A percentile compares a stretch with the other conserved stretches of the same genome.
Conservation (phyloP, 1,140 invertebrate species). For the Aphelenchoides besseyi region DNA sequence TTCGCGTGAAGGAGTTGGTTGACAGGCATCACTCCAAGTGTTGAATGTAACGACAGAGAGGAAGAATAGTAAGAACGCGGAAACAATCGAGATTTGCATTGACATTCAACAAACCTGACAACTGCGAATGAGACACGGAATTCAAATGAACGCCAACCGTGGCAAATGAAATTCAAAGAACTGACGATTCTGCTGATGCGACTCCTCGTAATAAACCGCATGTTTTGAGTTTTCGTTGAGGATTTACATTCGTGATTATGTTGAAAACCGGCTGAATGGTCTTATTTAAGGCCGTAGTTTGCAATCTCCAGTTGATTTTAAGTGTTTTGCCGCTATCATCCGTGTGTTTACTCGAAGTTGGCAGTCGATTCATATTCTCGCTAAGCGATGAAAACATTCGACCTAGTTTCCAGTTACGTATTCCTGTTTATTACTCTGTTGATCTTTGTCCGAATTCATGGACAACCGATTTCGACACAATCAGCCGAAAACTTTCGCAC, state of each 20-base stretch:
- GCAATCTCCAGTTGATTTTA: background rate
- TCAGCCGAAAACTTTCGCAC: conserved; percentile 8
- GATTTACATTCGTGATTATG: background rate
- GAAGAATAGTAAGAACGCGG: conserved; percentile 1
- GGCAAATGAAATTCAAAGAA: background rate
- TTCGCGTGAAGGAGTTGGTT: background rate
- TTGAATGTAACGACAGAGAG: background rate
- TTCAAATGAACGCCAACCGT: background rate
- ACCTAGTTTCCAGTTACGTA: conserved; percentile 4
- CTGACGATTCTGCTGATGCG: background rate
- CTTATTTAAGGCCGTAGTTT: background rate
- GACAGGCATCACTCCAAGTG: background rate
- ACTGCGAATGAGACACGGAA: background rate
- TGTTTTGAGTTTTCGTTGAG: background rate
- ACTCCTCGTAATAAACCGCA: background rate
- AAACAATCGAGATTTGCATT: background rate
- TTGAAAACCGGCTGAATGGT: background rate
- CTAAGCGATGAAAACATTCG: background rate
- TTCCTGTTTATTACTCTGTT: background rate
- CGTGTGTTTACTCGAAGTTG: background rate
- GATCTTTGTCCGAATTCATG: conserved; percentile 7
- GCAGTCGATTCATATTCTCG: background rate
- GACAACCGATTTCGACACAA: conserved; percentile 2
- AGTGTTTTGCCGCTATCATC: background rate
- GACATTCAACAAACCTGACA: background rate